Evolutionary conservation across 1,140 invertebrate genomes (phyloP), one percentile per base, ranked within the genome.

Genomic region (Hydropsyche tenuis): DNA sequence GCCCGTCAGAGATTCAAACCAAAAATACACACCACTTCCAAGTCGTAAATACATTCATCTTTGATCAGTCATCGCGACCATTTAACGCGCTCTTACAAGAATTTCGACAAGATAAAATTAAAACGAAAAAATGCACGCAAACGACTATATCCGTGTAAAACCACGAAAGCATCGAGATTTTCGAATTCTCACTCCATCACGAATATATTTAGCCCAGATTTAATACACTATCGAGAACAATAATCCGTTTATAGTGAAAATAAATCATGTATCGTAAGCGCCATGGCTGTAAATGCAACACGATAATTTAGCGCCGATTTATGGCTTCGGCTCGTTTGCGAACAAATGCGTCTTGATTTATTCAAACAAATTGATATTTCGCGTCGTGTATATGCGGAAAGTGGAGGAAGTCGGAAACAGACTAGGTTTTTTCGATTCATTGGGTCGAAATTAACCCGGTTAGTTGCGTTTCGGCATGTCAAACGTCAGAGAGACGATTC

Each of bases 401-500:
- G 30, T 37, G 30, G 30, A 37, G 9, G n/a, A 62, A 20, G 56
- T 62, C 56, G 23, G 23, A 6, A 22, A 20, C 56, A 62, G 56
- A 62, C 23, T 62, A 3, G 11, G 11, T 62, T 62, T 62, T 62
- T 62, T 62, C 56, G 23, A 22, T 20, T 25, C 56, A 62, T 18
- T 22, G 56, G 23, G n/a, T 25, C 23, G 56, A 62, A 18, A 62
- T 23, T 62, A 62, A 62, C 23, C n/a, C 56, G 23, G n/a, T 62
- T 62, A 62, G 56, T 62, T 62, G 22, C 56, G 6, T 62, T 62
- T 62, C 30, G 20, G 22, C 6, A 20, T 62, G 56, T 62, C 56
- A 62, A 25, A 62, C 23, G 56, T 62, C 56, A 62, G 23, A 62
- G 22, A 25, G 56, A 20, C 56, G 56, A 16, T 20, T 62, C 56